Base-by-base conservation (phyloP, 2,888 invertebrate species). In the Clunio marinus region DNA sequence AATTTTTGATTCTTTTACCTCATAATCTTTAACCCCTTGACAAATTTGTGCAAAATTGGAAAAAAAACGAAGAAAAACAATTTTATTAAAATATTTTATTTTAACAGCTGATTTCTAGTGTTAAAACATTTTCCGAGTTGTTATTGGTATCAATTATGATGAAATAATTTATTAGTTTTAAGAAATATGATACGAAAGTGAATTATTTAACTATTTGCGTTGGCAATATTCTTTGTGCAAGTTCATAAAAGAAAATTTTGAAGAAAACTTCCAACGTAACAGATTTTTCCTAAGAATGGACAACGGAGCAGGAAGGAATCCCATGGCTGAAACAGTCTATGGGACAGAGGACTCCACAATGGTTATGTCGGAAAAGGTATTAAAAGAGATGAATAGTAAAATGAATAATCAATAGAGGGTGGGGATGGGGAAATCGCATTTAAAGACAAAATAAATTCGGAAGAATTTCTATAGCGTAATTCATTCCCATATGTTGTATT, bases 321-420 rank as follows among this genome's bases (percentile, higher is more conserved):
- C 51, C 10, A 66, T 66, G 66, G 55, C 46, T 15, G 96, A 96
- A 82, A 93, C 92, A 41, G 89, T 96, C 73, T 96, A 96, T 78
- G 93, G 94, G 70, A 93, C 94, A n/a, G 95, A 96, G 78, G 96
- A 96, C 80, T 91, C 91, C 73, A 92, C 91, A 81, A 90, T 91
- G 78, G 96, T 96, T 74, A 98, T 99, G 97, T 96, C 97, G 13
- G 98, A 99, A 80, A 97, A 94, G 83, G 79, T 79, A n/a, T n/a
- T n/a, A n/a, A n/a, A n/a, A n/a, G n/a, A n/a, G n/a, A n/a, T n/a
- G 74, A 69, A 73, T 66, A 57, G 17, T 57, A 28, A 28, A 45
- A 13, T 66, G 15, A 27, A 66, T n/a, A n/a, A n/a, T n/a, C n/a
- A n/a, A n/a, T n/a, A n/a, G n/a, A n/a, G n/a, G n/a, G n/a, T n/a